These are phyloP conservation scores for Meleagris gallopavo DNA, from an alignment of 2,113 vertebrate species.

Conservation along the genomic window DNA sequence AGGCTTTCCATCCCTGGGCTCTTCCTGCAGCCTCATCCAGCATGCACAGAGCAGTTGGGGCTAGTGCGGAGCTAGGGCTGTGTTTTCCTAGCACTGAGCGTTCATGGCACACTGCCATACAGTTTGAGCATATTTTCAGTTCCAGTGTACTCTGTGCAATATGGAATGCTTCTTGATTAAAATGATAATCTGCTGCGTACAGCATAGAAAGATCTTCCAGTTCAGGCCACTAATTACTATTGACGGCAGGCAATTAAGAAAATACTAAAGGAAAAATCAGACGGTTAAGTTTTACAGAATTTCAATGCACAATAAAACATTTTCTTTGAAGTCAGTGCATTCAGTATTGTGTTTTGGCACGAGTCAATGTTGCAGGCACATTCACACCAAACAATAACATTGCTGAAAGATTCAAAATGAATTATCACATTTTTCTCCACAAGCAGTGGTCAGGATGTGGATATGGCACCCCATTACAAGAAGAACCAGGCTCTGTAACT, in stretches of 20 bases:
- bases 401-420: conserved; percentile 26
- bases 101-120: no score
- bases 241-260: background rate
- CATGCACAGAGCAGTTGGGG: no score
- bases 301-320: conserved; percentile 71
- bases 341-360: conserved; percentile 75
- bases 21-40: no score
- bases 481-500: conserved; percentile 12
- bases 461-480: background rate
- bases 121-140: no score
- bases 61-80: no score
- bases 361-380: conserved; percentile 73
- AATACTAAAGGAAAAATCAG: background rate
- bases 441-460: no score
- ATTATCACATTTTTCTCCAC: background rate
- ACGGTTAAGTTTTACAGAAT: background rate
- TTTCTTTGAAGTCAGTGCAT: conserved; percentile 83
- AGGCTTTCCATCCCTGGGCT: no score
- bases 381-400: conserved; percentile 51
- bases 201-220: rapidly evolving
- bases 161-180: no score
- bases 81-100: no score
- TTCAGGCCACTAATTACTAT: background rate
- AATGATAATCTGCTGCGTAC: no score
- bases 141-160: no score